Evolutionary conservation across 2,888 invertebrate genomes (phyloP), one percentile per base, ranked within the genome.

Genomic region (Acrobasis repandana): DNA sequence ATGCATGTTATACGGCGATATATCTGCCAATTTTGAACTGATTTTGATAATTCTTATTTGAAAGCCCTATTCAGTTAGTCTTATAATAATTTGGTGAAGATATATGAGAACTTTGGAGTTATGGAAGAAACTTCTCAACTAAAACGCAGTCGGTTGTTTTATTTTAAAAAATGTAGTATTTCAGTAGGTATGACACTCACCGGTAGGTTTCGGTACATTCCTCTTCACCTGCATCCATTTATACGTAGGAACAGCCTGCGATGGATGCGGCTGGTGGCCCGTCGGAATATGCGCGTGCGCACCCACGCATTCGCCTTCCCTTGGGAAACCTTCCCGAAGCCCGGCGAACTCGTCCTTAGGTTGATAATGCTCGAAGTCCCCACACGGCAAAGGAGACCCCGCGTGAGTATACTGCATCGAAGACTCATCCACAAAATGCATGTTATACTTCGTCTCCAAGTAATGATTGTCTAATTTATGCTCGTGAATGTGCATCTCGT

Each of bases 171-270:
- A n/a, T n/a, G n/a, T n/a, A 28, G 8, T 6, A 28, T 28, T 8
- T 28, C 36, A 36, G 6, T n/a, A 5, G 4, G 3, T 33, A 10
- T n/a, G 3, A 9, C 36, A 81, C 95, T 94, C 86, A 97, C 98
- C 96, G 85, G 96, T 93, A 73, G 98, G 97, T 90, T 98, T 98
- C 57, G 98, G 98, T 71, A 98, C 96, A 88, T 98, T 98, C 86
- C 99, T 94, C 91, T 99, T 99, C 77, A 99, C 97, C 93, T 98
- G 98, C 99, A 99, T 99, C 99, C 99, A 99, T 87, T 99, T 98
- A 90, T 98, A 99, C 0, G 98, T 98, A 28, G 98, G 98, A 65
- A 97, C 95, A 56, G 94, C 92, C 14, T 94, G 95, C 76, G 94
- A 77, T 82, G 94, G 68, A 73, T 92, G 83, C 67, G 86, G 72